Evolutionary conservation across 2,888 invertebrate species (phyloP).

Genomic region (Laspeyria flexula): DNA sequence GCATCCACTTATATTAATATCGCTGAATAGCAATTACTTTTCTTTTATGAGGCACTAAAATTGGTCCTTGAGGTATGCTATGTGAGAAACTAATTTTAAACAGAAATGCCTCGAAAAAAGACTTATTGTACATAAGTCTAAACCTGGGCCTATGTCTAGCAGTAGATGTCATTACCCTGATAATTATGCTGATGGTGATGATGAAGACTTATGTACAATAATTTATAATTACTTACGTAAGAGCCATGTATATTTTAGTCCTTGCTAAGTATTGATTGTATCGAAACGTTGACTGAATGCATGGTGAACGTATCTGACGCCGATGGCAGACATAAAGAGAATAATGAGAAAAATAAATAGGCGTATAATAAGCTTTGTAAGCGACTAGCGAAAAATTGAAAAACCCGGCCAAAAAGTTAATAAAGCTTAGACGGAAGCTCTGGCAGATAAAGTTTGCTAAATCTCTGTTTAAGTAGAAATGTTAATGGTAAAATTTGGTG

Average conservation of each 20-base stretch:
- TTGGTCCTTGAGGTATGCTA: neutral
- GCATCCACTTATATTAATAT: neutral
- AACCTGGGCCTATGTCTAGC: too few species aligned
- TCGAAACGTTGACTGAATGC: too few species aligned
- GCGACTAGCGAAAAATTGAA: constrained; percentile 3
- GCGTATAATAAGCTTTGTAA: neutral
- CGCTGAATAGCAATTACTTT: neutral
- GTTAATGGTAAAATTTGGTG: constrained; percentile 13
- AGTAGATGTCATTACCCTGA: too few species aligned
- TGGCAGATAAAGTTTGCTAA: constrained; percentile 2
- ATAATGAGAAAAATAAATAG: constrained; percentile 4
- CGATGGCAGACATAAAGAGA: neutral
- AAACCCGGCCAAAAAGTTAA: constrained; percentile 3
- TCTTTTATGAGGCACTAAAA: neutral
- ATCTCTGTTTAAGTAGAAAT: neutral
- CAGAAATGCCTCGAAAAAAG: too few species aligned
- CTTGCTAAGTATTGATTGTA: too few species aligned
- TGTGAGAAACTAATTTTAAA: too few species aligned
- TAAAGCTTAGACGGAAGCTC: constrained; percentile 5
- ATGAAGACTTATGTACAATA: too few species aligned
- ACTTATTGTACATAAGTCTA: too few species aligned
- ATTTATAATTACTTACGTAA: too few species aligned
- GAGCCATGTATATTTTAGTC: too few species aligned
- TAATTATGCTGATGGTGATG: too few species aligned
- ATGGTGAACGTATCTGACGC: neutral